Conservation (phyloP, 2,113 vertebrate species). For the Burhinus oedicnemus region DNA sequence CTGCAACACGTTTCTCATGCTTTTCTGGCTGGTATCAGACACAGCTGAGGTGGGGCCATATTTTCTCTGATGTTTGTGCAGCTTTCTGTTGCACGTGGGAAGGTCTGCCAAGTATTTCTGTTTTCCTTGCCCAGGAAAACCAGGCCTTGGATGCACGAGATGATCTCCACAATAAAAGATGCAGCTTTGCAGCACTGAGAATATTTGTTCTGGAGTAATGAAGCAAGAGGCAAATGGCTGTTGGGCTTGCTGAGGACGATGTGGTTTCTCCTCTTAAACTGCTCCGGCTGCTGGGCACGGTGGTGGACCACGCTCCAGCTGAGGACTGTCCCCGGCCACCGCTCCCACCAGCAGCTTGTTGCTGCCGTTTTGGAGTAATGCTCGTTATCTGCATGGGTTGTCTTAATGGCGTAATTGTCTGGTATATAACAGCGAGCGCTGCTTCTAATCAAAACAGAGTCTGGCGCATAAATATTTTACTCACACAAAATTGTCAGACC, state of each 20-base stretch:
- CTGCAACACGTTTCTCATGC: background rate
- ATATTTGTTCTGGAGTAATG: background rate
- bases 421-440: background rate
- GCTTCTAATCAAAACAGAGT: background rate
- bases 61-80: background rate
- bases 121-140: background rate
- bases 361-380: background rate
- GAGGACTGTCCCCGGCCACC: accelerated
- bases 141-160: background rate
- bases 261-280: background rate
- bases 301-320: accelerated
- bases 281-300: background rate
- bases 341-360: background rate
- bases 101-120: background rate
- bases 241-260: background rate
- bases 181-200: background rate
- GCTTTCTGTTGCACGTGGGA: background rate
- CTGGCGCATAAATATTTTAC: background rate
- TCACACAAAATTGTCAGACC: background rate
- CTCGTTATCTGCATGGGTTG: background rate
- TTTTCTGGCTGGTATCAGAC: background rate
- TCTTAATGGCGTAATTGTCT: background rate
- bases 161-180: background rate
- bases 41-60: background rate
- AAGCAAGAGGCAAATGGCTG: background rate